Percentiles rank a stretch among this genome's conserved stretches.
Conservation (phyloP, 2,113 vertebrate genomes). For the Carassius gibelio region DNA sequence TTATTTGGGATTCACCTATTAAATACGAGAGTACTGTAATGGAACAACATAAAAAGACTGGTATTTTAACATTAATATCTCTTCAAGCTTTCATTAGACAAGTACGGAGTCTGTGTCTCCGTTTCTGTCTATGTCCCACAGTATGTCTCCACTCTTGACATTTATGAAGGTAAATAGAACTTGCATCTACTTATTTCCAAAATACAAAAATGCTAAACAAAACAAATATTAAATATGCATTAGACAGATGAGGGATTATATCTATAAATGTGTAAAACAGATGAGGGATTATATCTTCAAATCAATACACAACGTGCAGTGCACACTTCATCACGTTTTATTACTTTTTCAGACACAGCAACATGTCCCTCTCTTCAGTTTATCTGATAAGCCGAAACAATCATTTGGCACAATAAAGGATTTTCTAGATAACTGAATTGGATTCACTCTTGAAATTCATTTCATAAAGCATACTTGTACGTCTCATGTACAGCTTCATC, state of each 20-base stretch:
- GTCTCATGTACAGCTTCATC: not conserved
- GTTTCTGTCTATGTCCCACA: not conserved
- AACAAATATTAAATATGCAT: not conserved
- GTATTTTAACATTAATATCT: not conserved
- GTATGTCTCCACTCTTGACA: not conserved
- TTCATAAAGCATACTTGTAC: not conserved
- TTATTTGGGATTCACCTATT: not conserved
- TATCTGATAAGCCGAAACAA: not conserved
- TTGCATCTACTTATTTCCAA: not conserved
- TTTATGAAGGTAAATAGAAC: not conserved
- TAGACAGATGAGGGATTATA: not conserved
- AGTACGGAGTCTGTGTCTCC: not conserved
- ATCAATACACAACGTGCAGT: not conserved
- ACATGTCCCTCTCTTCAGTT: not conserved
- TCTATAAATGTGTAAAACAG: not conserved
- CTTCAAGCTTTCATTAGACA: not conserved
- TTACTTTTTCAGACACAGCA: not conserved
- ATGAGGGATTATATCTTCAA: not conserved
- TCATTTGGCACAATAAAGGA: not conserved
- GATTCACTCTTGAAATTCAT: not conserved
- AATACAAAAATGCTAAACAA: not conserved
- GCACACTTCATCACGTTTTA: not conserved
- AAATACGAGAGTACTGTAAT: not conserved
- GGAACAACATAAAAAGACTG: not conserved
- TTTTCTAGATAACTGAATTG: not conserved